These are phyloP conservation scores for Hemaris fuciformis DNA, from an alignment of 2,888 invertebrate genomes.

Conservation along the genomic window DNA sequence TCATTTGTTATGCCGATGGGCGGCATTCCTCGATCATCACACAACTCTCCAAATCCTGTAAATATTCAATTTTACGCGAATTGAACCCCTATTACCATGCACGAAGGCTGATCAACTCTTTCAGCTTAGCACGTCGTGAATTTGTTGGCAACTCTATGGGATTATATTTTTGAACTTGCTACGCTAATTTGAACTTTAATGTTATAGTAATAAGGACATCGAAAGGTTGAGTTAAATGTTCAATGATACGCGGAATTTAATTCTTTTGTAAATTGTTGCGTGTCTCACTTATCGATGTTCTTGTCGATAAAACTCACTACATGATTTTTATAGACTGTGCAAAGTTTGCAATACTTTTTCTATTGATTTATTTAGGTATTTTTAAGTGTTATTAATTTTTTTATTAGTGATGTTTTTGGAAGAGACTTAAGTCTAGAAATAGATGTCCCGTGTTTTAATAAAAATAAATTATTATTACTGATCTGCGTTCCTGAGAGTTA, in stretches of 20 bases:
- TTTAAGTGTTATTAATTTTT: neutral
- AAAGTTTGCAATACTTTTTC: neutral
- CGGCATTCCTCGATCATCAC: neutral
- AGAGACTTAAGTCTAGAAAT: too few species aligned
- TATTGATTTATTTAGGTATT: neutral
- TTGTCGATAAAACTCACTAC: neutral
- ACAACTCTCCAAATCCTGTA: neutral
- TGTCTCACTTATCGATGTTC: constrained; percentile 19
- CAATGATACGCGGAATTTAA: constrained; percentile 13
- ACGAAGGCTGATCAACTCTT: neutral
- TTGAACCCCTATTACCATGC: neutral
- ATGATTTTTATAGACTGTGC: neutral
- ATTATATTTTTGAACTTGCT: neutral
- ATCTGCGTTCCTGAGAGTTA: too few species aligned
- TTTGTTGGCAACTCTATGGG: neutral
- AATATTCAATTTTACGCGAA: neutral
- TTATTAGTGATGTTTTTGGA: too few species aligned
- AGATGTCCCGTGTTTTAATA: too few species aligned
- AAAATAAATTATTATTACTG: too few species aligned
- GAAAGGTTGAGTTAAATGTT: neutral
- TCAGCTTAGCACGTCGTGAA: neutral
- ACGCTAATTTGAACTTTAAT: neutral
- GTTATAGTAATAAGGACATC: neutral
- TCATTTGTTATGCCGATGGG: constrained; percentile 39
- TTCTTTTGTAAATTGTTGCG: constrained; percentile 14